phyloP scores from a whole-genome alignment of 2,797 vertebrate species.

The Tokudaia tokunoshimensis region DNA sequence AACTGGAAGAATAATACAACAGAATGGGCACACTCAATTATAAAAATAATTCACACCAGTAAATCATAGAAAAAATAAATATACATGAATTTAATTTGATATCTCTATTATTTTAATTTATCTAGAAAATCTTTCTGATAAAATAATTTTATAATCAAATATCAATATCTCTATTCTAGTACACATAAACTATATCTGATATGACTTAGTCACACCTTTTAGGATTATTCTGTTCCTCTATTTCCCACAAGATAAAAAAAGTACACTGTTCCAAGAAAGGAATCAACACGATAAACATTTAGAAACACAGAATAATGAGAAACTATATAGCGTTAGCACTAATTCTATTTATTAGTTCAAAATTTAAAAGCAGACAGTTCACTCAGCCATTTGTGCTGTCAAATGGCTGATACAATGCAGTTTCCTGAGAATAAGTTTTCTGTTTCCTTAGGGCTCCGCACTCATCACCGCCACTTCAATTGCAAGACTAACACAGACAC shows the following conservation, averaged over 20 bases:
- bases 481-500: constrained; percentile 26
- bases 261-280: not conserved
- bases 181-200: constrained; percentile 3
- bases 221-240: not conserved
- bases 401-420: not conserved
- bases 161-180: not conserved
- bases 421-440: not conserved
- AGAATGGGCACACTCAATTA: constrained; percentile 17
- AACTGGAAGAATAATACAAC: not conserved
- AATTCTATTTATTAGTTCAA: constrained; percentile 19
- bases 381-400: constrained; percentile 5
- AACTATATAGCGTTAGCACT: not conserved
- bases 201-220: not conserved
- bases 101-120: constrained; percentile 1
- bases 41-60: constrained; percentile 24
- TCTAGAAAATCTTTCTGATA: constrained; percentile 36
- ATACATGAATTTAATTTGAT: constrained; percentile 12
- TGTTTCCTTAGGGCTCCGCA: not conserved
- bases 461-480: not conserved
- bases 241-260: constrained; percentile 5
- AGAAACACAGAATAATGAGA: constrained; percentile 5
- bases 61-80: constrained; percentile 33
- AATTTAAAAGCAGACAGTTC: constrained; percentile 56
- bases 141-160: constrained; percentile 35
- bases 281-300: constrained; percentile 30